Base-by-base conservation (phyloP, 2,797 vertebrate species). In the Pangasius sanitwongsei region DNA sequence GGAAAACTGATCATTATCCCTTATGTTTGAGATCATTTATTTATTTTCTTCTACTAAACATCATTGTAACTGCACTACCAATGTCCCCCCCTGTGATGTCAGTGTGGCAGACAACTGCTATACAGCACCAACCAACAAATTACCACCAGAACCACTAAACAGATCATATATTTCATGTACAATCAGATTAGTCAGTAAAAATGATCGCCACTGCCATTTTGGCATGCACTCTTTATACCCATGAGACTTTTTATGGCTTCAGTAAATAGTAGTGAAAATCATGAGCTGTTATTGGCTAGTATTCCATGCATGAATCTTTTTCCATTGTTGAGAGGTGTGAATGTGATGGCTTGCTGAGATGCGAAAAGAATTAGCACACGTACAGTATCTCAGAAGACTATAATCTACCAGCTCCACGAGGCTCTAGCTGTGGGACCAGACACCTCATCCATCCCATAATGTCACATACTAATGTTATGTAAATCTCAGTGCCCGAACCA, bases 271-370 rank as follows among this genome's bases (percentile, higher is more conserved):
- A 80, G 41, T 63, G 41, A 72, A 89, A 85, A 70, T 61, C 50
- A 34, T 78, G 81, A 44, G 82, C 59, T 78, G 59, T 69, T 83
- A 75, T 85, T 80, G 86, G 70, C 44, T 12, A 59, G 18, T 31
- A 69, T 72, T 90, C 20, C 44, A 11, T 86, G 82, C 65, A 50
- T 83, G 83, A 65, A n/a, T 87, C 87, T 28, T 67, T 31, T 41
- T 77, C 72, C 86, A 80, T 23, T 88, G 48, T 85, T 85, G n/a
- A 75, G 78, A 83, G 89, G 74, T 74, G 85, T 87, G 89, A 91
- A 90, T 88, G 67, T 61, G 75, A 88, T 50, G 63, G 86, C 87
- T 82, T 90, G 86, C 89, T 90, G 83, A 86, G 89, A 67, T 87
- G 86, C 7, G 53, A 82, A 86, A 82, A 70, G 72, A 85, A 72